Base-by-base conservation (phyloP, 2,797 vertebrate genomes). In the Ctenopoma multispine region DNA sequence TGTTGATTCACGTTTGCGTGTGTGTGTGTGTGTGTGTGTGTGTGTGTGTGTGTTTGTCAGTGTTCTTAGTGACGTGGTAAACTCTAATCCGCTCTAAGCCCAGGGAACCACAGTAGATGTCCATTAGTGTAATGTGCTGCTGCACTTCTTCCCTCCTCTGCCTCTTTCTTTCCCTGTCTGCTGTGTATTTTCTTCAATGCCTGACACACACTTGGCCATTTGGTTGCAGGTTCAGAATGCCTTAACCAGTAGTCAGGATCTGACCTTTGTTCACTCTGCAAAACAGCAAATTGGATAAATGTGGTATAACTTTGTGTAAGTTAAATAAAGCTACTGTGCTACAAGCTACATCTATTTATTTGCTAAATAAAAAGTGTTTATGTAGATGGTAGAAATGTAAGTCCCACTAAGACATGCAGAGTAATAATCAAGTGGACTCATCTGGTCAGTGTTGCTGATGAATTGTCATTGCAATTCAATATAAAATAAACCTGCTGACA, bases 11-110 rank as follows among this genome's bases (percentile, higher is more conserved):
- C 67, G 60, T 74, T 3, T 38, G 40, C 71, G 59, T 63, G 64
- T 61, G 71, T 69, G 66, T 48, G 47, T 61, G 63, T 54, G 56
- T 38, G 64, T 46, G 49, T 51, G 56, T 38, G 64, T 46, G 49
- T 51, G 56, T 38, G 64, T 46, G 49, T 63, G 64, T 61, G 69
- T 69, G 56, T 38, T 60, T 46, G 49, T 51, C 18, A 18, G 64
- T 63, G 83, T 84, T 83, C 70, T 88, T 89, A 82, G 83, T 91
- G 87, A 92, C 84, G 78, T 83, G 56, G 60, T 78, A 68, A 80
- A 83, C 86, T 81, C 53, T 92, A 92, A 93, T 93, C 91, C 83
- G 20, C 64, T 24, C 68, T 90, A 92, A 91, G 63, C 86, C 82
- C 75, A 69, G 69, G 58, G 80, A 87, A 77, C 77, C 81, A 86